Evolutionary conservation across 2,888 invertebrate genomes (phyloP), one percentile per base, ranked within the genome.

Genomic region (Strigamia maritima): DNA sequence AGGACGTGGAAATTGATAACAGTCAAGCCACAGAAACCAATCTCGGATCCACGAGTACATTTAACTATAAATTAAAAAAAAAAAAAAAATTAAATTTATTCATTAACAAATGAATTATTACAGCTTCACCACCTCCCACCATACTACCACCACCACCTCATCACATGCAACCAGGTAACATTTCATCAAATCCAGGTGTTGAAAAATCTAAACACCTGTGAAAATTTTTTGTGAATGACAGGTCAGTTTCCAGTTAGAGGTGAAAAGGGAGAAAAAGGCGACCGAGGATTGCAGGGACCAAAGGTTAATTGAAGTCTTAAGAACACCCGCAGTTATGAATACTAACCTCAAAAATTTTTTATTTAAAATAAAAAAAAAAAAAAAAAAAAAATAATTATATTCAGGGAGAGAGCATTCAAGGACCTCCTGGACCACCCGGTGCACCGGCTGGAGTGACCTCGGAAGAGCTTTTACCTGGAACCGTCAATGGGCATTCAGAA

Each of bases 391-490:
- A 6, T n/a, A 1, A 16, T 12, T 65, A 8, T 65, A 24, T 65
- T 4, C n/a, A 65, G 65, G 65, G 65, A 28, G 75, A 75, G 24
- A 31, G 75, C 12, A 75, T 75, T 75, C 28, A 14, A 14, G 75
- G 75, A 26, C 75, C 75, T 14, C 75, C 75, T 7, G 75, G 75
- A 31, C 75, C 26, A 26, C 28, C 75, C 19, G 75, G 75, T 14
- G 12, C 12, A 2, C 65, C 65, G 12, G 40, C 16, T 12, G 40
- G 14, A 40, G 16, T 40, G 40, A 40, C 40, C 40, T 40, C 40
- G 40, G 40, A 12, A 10, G 40, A 40, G 6, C 40, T 40, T 40
- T 14, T 40, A 10, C 40, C 40, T 16, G 40, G 40, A 10, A 16
- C 40, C 2, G 40, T 40, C 40, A 40, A 40, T 40, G 40, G 40